phyloP scores from a whole-genome alignment of 1,140 invertebrate species.

The Brachionus rotundiformis region DNA sequence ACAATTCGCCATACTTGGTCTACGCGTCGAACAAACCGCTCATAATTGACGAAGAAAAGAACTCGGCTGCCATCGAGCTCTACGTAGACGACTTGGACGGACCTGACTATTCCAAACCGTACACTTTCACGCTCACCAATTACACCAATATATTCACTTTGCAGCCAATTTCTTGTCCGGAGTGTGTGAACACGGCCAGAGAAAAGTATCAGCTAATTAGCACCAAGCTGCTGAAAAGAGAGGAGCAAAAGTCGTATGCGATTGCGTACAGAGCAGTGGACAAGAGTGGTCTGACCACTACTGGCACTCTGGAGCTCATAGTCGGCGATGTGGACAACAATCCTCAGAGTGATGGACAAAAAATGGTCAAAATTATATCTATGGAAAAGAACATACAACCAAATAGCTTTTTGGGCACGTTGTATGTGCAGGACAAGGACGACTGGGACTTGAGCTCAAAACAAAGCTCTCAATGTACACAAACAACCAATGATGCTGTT shows the following conservation, averaged over 20 bases:
- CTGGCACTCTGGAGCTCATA: background rate
- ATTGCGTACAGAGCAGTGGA: background rate
- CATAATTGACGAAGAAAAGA: conserved; percentile 26
- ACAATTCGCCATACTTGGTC: conserved; percentile 16
- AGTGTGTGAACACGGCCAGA: background rate
- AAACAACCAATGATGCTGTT: background rate
- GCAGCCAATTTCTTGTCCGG: background rate
- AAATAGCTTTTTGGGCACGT: background rate
- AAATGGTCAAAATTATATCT: conserved; percentile 24
- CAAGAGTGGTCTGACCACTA: background rate
- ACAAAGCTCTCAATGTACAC: background rate
- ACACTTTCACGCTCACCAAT: background rate
- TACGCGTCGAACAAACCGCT: background rate
- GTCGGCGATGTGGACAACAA: conserved; percentile 40
- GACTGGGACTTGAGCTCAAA: conserved; percentile 32
- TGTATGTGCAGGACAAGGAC: conserved; percentile 44
- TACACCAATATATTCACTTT: background rate
- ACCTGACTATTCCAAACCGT: background rate
- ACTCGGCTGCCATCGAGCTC: background rate
- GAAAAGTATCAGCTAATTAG: background rate
- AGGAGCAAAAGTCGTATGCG: background rate
- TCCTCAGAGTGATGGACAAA: conserved; percentile 6
- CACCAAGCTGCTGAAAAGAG: background rate
- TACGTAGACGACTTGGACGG: conserved; percentile 36
- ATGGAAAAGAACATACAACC: conserved; percentile 29